Base-by-base conservation (phyloP, 2,797 vertebrate species). In the Paratrypauchen microcephalus region DNA sequence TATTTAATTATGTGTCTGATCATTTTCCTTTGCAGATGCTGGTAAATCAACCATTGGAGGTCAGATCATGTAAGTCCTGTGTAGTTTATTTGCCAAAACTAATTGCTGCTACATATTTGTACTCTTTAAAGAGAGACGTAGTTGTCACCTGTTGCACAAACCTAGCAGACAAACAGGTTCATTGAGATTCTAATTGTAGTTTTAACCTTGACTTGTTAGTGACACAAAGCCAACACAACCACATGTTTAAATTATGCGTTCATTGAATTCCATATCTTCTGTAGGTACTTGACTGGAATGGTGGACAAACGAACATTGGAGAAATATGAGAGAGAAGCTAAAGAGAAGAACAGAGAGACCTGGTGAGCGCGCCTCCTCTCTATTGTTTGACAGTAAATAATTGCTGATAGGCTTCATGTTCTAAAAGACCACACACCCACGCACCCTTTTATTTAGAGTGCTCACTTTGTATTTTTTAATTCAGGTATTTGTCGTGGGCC, bases 281-380 rank as follows among this genome's bases (percentile, higher is more conserved):
- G 69, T 32, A 99, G 98, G 98, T 99, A 98, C 87, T 90, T 99
- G 84, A 99, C 98, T 71, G 98, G 97, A 82, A 99, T 99, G 97
- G 97, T 99, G 91, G 98, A 99, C 57, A 99, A 99, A 92, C 93
- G 98, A 86, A 99, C 98, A 55, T 95, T 99, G 90, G 98, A 99
- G 84, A 99, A 99, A 92, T 99, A 99, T 24, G 98, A 99, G 91
- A 92, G 97, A 87, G 98, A 99, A 94, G 98, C 98, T 28, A 99
- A 99, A 91, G 98, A 99, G 82, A 99, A 99, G 92, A 99, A 99
- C 94, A 95, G 98, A 95, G 98, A 99, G 94, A 99, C 97, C 68
- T 99, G 98, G 98, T 99, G 93, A 90, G 89, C 18, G 13, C 4
- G 16, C 4, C 54, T 56, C 15, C 54, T 56, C 15, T 18, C 48